Evolutionary conservation across 2,888 invertebrate genomes (phyloP).

Genomic region (Lasioglossum lativentre): DNA sequence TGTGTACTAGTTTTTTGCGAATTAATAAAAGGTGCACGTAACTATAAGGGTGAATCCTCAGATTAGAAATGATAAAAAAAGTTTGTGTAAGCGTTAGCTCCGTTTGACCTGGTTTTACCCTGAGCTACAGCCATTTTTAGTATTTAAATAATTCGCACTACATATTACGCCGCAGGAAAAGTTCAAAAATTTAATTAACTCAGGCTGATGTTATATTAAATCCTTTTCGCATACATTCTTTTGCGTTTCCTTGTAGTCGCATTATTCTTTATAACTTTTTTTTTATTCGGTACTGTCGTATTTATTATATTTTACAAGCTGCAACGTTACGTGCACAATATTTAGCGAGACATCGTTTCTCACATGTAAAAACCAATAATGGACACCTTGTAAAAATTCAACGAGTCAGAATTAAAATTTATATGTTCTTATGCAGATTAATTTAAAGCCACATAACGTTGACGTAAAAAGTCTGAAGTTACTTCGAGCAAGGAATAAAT

Average conservation of each 20-base stretch:
- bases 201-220: neutral
- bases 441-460: neutral
- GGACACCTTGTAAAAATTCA: neutral
- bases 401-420: neutral
- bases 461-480: neutral
- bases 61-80: conserved; percentile 7
- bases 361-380: neutral
- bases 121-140: conserved; percentile 8
- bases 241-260: neutral
- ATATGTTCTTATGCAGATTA: neutral
- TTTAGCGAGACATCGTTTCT: too few species aligned
- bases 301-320: neutral
- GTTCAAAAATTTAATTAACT: neutral
- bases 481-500: neutral
- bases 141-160: neutral
- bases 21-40: neutral
- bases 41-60: neutral
- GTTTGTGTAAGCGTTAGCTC: neutral
- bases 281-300: neutral
- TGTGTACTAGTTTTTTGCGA: neutral
- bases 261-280: neutral
- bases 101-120: neutral
- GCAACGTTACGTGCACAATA: neutral
- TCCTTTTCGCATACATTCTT: neutral
- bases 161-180: neutral